Conservation (phyloP, 2,888 invertebrate genomes). For the Sarcophaga rosellei region DNA sequence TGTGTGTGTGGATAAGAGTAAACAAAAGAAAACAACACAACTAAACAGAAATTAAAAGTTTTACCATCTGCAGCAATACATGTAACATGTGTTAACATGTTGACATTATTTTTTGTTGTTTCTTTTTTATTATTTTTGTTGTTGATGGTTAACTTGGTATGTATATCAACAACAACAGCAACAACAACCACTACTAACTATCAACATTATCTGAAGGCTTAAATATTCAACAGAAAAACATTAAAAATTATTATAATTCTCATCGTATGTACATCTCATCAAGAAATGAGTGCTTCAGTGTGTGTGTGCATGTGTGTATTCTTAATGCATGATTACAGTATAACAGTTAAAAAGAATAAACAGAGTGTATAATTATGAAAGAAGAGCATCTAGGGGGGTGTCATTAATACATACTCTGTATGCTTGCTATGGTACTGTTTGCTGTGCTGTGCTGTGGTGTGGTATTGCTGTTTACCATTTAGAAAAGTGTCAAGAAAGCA, state of each 20-base stretch:
- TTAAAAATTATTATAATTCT: too few species aligned
- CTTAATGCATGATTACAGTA: too few species aligned
- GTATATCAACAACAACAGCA: background rate
- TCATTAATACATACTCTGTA: background rate
- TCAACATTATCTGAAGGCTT: background rate
- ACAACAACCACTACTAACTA: slow-evolving; percentile 14
- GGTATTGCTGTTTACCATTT: slow-evolving; percentile 6
- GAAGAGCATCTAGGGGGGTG: background rate
- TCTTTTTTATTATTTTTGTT: background rate
- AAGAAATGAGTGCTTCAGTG: slow-evolving; percentile 37
- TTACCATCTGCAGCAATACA: background rate
- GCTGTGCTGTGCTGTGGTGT: too few species aligned
- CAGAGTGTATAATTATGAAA: background rate
- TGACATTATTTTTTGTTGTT: slow-evolving; percentile 33
- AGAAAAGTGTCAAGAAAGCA: slow-evolving; percentile 32
- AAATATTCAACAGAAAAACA: too few species aligned
- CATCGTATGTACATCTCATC: too few species aligned
- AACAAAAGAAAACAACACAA: background rate
- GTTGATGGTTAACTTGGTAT: slow-evolving; percentile 53
- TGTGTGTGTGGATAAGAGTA: background rate
- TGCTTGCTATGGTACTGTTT: too few species aligned
- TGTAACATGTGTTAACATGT: slow-evolving; percentile 55
- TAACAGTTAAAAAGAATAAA: too few species aligned
- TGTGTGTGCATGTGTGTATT: background rate
- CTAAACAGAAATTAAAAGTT: background rate